Percentiles rank a stretch among this genome's conserved stretches.
These are phyloP conservation scores for Caradrina kadenii DNA, from an alignment of 2,888 invertebrate genomes.

Conservation along the genomic window DNA sequence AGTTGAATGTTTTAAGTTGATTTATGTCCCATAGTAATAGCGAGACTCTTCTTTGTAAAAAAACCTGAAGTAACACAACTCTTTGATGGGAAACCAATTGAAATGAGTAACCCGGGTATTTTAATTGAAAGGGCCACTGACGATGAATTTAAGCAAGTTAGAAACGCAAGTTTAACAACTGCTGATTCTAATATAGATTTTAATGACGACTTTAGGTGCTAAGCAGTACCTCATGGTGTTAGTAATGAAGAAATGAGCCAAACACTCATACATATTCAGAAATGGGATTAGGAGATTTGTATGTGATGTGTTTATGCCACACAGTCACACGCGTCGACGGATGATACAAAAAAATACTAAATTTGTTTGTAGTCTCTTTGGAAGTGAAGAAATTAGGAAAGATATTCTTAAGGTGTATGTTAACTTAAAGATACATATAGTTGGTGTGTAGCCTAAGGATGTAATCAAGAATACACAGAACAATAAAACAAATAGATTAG, in stretches of 20 bases:
- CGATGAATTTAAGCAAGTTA: neutral
- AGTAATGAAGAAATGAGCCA: conserved; percentile 1
- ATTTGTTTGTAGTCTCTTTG: neutral
- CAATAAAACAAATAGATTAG: conserved; percentile 18
- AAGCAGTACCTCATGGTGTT: neutral
- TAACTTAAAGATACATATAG: neutral
- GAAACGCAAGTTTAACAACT: no score
- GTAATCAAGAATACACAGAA: conserved; percentile 16
- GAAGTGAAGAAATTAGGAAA: neutral
- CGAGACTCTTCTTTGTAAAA: neutral
- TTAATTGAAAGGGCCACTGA: neutral
- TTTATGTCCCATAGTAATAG: neutral
- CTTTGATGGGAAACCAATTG: neutral
- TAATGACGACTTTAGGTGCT: neutral
- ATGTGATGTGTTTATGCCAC: conserved; percentile 40
- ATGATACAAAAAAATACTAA: conserved; percentile 8
- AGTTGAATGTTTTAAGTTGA: neutral
- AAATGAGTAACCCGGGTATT: neutral
- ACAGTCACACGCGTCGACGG: neutral
- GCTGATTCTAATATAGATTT: neutral
- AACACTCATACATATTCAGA: conserved; percentile 45
- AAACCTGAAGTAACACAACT: neutral
- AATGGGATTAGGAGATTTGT: conserved; percentile 45
- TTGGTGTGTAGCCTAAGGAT: neutral
- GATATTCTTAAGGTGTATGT: neutral